phyloP scores from a whole-genome alignment of 2,797 vertebrate species.

The Holocentrus rufus region DNA sequence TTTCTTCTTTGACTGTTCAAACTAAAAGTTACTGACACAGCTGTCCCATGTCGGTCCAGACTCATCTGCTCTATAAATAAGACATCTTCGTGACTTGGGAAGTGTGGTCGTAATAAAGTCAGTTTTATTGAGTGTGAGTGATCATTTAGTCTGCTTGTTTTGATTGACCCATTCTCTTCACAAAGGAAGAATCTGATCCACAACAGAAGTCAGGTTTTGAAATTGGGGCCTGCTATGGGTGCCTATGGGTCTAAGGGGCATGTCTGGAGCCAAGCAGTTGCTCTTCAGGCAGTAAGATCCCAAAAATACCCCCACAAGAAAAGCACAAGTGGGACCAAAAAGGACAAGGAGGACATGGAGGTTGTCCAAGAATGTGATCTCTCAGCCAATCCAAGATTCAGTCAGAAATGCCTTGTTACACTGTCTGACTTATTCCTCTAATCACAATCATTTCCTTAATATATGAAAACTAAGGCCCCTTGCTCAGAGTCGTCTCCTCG shows the following conservation, averaged over 20 bases:
- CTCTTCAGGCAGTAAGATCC: slow-evolving; percentile 18
- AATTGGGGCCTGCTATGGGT: background rate
- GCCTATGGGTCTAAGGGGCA: background rate
- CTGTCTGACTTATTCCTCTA: background rate
- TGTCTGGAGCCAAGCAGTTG: slow-evolving; percentile 60
- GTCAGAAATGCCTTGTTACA: background rate
- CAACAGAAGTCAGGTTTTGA: background rate
- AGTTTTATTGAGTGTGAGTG: background rate
- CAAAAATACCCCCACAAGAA: slow-evolving; percentile 68
- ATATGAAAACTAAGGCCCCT: slow-evolving; percentile 23
- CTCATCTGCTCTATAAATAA: background rate
- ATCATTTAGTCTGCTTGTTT: background rate
- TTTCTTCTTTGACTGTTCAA: background rate
- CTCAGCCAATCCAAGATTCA: background rate
- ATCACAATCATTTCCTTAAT: background rate
- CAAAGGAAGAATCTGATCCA: background rate
- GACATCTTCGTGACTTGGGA: background rate
- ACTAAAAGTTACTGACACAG: background rate
- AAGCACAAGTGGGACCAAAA: slow-evolving; percentile 52
- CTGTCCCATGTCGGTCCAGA: background rate
- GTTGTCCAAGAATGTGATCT: background rate
- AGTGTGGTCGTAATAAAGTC: background rate
- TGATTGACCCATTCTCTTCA: background rate
- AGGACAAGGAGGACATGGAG: background rate
- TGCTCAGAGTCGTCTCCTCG: slow-evolving; percentile 37